Conservation (phyloP, 2,797 vertebrate genomes). For the Percopsis omiscomaycus region DNA sequence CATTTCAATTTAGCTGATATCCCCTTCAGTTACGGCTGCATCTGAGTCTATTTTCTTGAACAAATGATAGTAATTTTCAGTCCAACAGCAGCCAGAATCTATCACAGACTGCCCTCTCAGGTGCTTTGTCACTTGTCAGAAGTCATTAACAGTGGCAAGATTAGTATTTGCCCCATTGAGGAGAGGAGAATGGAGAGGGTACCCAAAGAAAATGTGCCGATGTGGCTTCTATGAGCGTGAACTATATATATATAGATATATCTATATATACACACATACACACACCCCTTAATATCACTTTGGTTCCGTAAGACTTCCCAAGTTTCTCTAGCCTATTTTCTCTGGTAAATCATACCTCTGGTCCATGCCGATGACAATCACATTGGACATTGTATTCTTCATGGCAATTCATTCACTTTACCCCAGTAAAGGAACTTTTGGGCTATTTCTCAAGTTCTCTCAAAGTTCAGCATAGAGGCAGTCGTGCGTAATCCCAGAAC, state of each 20-base stretch:
- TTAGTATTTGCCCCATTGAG: constrained; percentile 69
- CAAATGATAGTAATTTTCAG: constrained; percentile 81
- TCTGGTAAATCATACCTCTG: constrained; percentile 51
- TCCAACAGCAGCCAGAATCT: constrained; percentile 69
- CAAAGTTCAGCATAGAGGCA: constrained; percentile 23
- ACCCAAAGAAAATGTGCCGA: constrained; percentile 50
- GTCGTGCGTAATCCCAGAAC: constrained; percentile 22
- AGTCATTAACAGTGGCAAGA: constrained; percentile 77
- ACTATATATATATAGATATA: constrained; percentile 55
- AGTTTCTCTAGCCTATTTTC: constrained; percentile 52
- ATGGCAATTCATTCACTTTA: constrained; percentile 45
- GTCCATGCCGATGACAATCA: constrained; percentile 53
- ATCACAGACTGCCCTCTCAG: constrained; percentile 66
- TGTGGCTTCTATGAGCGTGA: constrained; percentile 34
- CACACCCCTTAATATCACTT: constrained; percentile 46
- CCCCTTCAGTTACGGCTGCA: constrained; percentile 69
- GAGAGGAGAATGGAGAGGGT: constrained; percentile 43
- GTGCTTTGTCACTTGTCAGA: constrained; percentile 80
- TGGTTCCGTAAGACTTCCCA: constrained; percentile 49
- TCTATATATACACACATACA: too few relatives aligned
- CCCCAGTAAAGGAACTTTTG: constrained; percentile 33
- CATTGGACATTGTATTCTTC: constrained; percentile 39
- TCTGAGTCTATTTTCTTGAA: constrained; percentile 79
- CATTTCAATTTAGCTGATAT: constrained; percentile 80
- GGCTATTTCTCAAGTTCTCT: constrained; percentile 31